Conservation (phyloP, 2,888 invertebrate genomes). For the Gnatocerus cornutus region DNA sequence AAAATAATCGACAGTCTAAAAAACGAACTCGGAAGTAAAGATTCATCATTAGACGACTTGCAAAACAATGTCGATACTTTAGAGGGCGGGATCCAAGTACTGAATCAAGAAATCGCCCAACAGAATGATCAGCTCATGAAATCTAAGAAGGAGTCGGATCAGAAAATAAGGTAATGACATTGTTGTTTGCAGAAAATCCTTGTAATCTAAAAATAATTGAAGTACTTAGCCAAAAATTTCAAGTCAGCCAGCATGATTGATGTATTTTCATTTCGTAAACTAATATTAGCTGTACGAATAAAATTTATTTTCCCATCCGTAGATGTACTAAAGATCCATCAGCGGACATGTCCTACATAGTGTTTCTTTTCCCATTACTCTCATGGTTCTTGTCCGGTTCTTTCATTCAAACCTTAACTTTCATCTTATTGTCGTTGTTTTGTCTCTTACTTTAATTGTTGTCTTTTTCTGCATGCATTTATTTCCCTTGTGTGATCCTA, state of each 20-base stretch:
- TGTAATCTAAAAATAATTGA: conserved; percentile 30
- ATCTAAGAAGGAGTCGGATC: conserved; percentile 66
- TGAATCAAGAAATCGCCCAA: conserved; percentile 69
- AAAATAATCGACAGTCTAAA: conserved; percentile 69
- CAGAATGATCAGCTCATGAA: conserved; percentile 66
- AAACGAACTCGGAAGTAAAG: conserved; percentile 67
- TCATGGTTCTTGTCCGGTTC: conserved; percentile 57
- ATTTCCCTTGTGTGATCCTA: conserved; percentile 48
- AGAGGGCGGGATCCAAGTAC: conserved; percentile 70
- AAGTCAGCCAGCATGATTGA: conserved; percentile 26
- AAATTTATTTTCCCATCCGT: conserved; percentile 54
- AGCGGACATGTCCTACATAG: conserved; percentile 54
- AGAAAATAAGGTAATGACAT: conserved; percentile 70
- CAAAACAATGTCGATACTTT: conserved; percentile 70
- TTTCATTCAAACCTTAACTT: conserved; percentile 52
- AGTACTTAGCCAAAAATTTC: conserved; percentile 22
- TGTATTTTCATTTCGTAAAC: conserved; percentile 34
- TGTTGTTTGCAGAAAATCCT: conserved; percentile 14
- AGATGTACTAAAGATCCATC: conserved; percentile 61
- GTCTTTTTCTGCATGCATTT: conserved; percentile 48
- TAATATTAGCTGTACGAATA: conserved; percentile 43
- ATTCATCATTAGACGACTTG: conserved; percentile 68
- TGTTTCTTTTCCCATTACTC: conserved; percentile 59
- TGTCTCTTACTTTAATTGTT: conserved; percentile 39
- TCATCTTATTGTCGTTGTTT: conserved; percentile 49